phyloP scores from a whole-genome alignment of 2,888 invertebrate species.

The Neocrepidodera transversa region DNA sequence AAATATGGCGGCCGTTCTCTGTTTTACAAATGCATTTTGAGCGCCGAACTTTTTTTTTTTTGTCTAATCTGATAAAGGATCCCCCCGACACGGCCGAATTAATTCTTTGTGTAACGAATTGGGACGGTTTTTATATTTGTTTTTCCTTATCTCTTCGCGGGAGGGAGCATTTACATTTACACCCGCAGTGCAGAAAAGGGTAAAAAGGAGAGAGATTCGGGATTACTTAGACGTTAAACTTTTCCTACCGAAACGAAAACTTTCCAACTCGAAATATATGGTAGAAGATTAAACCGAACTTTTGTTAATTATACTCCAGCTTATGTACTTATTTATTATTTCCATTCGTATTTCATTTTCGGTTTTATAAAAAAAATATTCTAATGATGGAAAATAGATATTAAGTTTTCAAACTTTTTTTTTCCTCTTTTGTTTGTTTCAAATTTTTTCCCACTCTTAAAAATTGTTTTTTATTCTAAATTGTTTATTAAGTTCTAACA shows the following conservation, averaged over 20 bases:
- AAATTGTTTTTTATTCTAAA: too few relatives aligned
- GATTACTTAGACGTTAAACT: conserved; percentile 11
- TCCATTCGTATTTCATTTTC: too few relatives aligned
- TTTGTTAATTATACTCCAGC: not conserved
- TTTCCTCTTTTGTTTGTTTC: too few relatives aligned
- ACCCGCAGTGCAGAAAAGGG: conserved; percentile 1
- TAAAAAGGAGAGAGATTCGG: conserved; percentile 5
- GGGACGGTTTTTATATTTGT: conserved; percentile 42
- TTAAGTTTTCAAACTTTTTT: too few relatives aligned
- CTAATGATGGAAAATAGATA: too few relatives aligned
- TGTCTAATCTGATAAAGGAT: conserved; percentile 42
- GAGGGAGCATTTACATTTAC: conserved; percentile 23
- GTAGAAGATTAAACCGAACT: not conserved
- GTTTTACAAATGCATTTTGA: conserved; percentile 43
- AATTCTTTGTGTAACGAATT: conserved; percentile 43
- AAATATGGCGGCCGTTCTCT: conserved; percentile 40
- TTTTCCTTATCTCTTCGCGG: conserved; percentile 36
- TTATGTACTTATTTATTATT: too few relatives aligned
- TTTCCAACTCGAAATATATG: not conserved
- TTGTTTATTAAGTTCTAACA: too few relatives aligned
- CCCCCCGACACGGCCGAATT: conserved; percentile 37
- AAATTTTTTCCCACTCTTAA: too few relatives aligned
- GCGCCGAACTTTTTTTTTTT: conserved; percentile 38
- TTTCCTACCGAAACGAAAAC: not conserved
- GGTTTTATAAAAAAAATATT: too few relatives aligned